phyloP scores from a whole-genome alignment of 2,888 invertebrate genomes.

The Limenitis camilla region DNA sequence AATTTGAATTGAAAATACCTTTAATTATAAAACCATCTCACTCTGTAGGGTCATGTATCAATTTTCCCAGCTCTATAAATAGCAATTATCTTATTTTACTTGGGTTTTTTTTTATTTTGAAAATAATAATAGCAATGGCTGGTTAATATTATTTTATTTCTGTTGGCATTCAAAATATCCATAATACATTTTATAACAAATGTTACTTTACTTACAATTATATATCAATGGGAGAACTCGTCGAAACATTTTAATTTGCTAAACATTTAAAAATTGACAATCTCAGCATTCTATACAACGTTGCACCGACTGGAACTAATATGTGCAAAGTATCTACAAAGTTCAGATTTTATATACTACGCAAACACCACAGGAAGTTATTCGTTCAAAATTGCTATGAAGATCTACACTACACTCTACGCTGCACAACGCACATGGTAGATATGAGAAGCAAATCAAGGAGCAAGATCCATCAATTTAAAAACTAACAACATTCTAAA shows the following conservation, averaged over 20 bases:
- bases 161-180: slow-evolving; percentile 69
- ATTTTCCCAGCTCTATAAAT: too few species aligned
- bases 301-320: slow-evolving; percentile 17
- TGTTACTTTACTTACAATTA: slow-evolving; percentile 54
- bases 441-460: neutral
- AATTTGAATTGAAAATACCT: too few species aligned
- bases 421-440: neutral
- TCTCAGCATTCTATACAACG: slow-evolving; percentile 45
- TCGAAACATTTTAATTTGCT: slow-evolving; percentile 52
- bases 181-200: slow-evolving; percentile 70
- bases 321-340: slow-evolving; percentile 14
- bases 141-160: slow-evolving; percentile 57
- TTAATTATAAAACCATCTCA: too few species aligned
- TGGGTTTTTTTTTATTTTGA: neutral
- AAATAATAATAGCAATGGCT: slow-evolving; percentile 26
- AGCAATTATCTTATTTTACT: too few species aligned
- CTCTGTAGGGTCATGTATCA: too few species aligned
- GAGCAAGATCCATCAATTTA: neutral
- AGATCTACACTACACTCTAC: neutral
- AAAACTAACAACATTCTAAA: too few species aligned
- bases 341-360: slow-evolving; percentile 5
- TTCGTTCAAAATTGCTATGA: neutral
- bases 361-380: slow-evolving; percentile 12
- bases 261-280: slow-evolving; percentile 71
- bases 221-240: slow-evolving; percentile 55